Evolutionary conservation across 1,140 invertebrate species (phyloP).

Genomic region (Ceratosolen fusciceps): DNA sequence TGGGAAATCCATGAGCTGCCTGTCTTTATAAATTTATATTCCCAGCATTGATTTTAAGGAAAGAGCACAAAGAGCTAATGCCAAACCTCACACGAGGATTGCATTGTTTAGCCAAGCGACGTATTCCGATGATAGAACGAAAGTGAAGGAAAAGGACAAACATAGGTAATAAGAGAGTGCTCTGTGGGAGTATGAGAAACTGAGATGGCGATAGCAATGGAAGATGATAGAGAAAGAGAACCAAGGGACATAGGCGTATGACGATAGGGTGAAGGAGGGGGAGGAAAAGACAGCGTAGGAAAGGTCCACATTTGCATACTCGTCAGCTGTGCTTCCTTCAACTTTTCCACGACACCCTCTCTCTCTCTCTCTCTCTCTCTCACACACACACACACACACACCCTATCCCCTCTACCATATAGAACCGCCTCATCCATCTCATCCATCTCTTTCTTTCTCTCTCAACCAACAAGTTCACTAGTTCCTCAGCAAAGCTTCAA

Average conservation of each 20-base stretch:
- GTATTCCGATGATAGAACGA: conserved; percentile 34
- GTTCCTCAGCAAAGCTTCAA: conserved; percentile 48
- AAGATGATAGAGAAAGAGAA: conserved; percentile 29
- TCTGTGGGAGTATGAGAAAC: conserved; percentile 45
- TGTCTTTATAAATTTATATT: no score
- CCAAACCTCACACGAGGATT: conserved; percentile 59
- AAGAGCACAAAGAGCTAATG: conserved; percentile 52
- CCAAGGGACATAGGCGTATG: conserved; percentile 1
- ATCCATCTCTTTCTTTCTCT: conserved; percentile 12
- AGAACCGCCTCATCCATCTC: no score
- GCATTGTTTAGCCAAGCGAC: conserved; percentile 57
- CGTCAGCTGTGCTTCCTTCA: conserved; percentile 72
- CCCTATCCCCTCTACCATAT: no score
- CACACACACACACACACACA: no score
- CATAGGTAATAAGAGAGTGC: conserved; percentile 1
- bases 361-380: conserved; percentile 48
- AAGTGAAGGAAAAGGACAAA: conserved; percentile 19
- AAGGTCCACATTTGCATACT: conserved; percentile 70
- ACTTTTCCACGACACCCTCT: conserved; percentile 69
- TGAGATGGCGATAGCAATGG: conserved; percentile 42
- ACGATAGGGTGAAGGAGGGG: conserved; percentile 1
- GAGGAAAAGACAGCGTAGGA: conserved; percentile 38
- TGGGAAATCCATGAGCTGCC: no score
- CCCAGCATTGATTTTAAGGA: neutral
- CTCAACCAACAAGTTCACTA: conserved; percentile 14